Base-by-base conservation (phyloP, 2,888 invertebrate genomes). In the Mongoloraphidia duomilia region DNA sequence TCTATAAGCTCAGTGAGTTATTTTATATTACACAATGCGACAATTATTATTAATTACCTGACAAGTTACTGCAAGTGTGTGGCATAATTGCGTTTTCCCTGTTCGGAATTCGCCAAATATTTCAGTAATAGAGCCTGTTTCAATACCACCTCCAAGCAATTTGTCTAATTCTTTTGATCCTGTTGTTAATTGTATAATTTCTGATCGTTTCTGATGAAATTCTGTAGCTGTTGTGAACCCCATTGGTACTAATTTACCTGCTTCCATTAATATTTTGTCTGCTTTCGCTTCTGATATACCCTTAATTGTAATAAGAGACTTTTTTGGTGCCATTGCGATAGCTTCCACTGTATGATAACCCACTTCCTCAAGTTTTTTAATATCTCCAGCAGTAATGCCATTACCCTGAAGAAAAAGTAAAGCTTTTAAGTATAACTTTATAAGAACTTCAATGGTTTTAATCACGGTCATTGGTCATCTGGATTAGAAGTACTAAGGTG, bases 231-330 rank as follows among this genome's bases (percentile, higher is more conserved):
- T 95, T 6, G 94, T 95, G 62, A 99, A 99, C 0, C 97, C 97
- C 88, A 98, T 92, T 0, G 93, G 92, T 1, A 97, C 92, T 38
- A 93, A 66, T 66, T 97, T 98, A 0, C 83, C 79, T 2, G 96
- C 94, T 69, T 95, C 96, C 3, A 77, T 76, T 50, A 92, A 62
- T 55, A 96, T 80, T 71, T 95, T 95, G 54, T 97, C 97, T 10
- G 94, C 96, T 67, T 99, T 99, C 0, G 87, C 88, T 64, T 98
- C 98, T 43, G 94, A 94, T 55, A 99, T 90, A 0, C 98, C 98
- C 69, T 95, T 95, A 41, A 94, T 86, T 8, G 80, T 71, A 2
- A 93, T 71, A 0, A 98, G 71, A 63, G 82, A 79, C 66, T 96
- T 97, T 63, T 92, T 93, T 0, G 97, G 92, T 1, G 94, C 84